A percentile compares a stretch with the other conserved stretches of the same genome.
Conservation (phyloP, 1,140 invertebrate genomes). For the Holcopasites calliopsidis region DNA sequence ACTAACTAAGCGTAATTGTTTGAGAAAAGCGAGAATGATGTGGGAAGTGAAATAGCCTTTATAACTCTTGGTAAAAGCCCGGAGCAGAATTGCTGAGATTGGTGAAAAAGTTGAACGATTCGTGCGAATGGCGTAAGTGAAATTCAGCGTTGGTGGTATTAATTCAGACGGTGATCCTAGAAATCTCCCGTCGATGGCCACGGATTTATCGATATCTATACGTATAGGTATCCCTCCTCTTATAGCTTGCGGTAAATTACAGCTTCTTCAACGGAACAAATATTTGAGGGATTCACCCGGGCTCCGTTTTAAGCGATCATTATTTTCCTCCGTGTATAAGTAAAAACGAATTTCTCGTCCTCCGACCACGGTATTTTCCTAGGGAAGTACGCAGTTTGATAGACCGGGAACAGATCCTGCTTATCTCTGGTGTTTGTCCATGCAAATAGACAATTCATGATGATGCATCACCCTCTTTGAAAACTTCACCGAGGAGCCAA, state of each 20-base stretch:
- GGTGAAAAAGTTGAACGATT: slow-evolving; percentile 16
- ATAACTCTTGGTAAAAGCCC: slow-evolving; percentile 18
- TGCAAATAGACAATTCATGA: neutral
- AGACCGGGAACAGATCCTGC: neutral
- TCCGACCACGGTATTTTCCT: neutral
- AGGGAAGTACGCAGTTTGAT: too few species aligned
- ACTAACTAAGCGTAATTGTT: slow-evolving; percentile 11
- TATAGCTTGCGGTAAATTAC: neutral
- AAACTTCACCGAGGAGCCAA: too few species aligned
- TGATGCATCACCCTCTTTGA: neutral
- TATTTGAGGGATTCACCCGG: slow-evolving; percentile 21
- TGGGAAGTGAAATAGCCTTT: neutral
- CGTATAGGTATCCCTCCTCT: neutral
- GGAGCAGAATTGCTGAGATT: neutral
- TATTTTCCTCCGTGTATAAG: neutral
- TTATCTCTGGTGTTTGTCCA: neutral
- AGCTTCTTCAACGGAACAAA: slow-evolving; percentile 6
- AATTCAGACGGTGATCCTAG: neutral
- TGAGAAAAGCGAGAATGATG: neutral
- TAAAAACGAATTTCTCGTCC: neutral
- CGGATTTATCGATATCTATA: neutral
- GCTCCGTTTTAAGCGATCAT: neutral
- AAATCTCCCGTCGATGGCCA: slow-evolving; percentile 10
- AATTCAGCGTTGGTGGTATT: neutral
- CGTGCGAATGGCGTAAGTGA: neutral